These are phyloP conservation scores for Oxyscelio sp. DNA, from an alignment of 2,888 invertebrate species.

Conservation along the genomic window DNA sequence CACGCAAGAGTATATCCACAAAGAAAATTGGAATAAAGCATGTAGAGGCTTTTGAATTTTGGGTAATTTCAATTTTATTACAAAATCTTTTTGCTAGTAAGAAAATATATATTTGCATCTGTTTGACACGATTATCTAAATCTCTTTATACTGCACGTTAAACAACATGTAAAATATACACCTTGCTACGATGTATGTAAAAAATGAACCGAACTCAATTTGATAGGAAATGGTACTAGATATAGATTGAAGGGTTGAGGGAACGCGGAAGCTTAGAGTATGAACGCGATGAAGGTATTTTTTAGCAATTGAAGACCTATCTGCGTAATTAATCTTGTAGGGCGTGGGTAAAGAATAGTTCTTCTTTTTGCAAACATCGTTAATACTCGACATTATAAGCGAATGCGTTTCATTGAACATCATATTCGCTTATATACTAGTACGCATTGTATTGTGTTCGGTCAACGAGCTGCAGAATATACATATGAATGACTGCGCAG, in stretches of 20 bases:
- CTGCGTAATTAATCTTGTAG: slow-evolving; percentile 67
- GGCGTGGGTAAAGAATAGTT: slow-evolving; percentile 63
- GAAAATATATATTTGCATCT: slow-evolving; percentile 16
- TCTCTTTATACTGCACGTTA: slow-evolving; percentile 18
- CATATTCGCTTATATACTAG: slow-evolving; percentile 58
- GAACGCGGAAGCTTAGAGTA: slow-evolving; percentile 54
- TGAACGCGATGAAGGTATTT: slow-evolving; percentile 59
- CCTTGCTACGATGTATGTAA: no score
- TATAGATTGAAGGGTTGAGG: slow-evolving; percentile 50
- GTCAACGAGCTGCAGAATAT: slow-evolving; percentile 69
- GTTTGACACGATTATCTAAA: slow-evolving; percentile 30
- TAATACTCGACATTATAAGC: slow-evolving; percentile 65
- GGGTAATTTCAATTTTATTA: slow-evolving; percentile 28
- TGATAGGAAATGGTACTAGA: slow-evolving; percentile 41
- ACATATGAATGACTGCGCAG: slow-evolving; percentile 73
- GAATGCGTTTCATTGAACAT: slow-evolving; percentile 71
- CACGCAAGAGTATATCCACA: slow-evolving; percentile 13
- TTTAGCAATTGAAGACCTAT: slow-evolving; percentile 68
- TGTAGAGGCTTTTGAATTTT: slow-evolving; percentile 16
- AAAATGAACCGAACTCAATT: no score
- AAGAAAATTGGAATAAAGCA: slow-evolving; percentile 21
- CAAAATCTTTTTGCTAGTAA: background rate
- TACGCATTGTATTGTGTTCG: slow-evolving; percentile 61
- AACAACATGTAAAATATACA: slow-evolving; percentile 30
- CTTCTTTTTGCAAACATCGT: slow-evolving; percentile 62